These are phyloP conservation scores for Tylochromis polylepis DNA, from an alignment of 2,113 vertebrate species.

Conservation along the genomic window DNA sequence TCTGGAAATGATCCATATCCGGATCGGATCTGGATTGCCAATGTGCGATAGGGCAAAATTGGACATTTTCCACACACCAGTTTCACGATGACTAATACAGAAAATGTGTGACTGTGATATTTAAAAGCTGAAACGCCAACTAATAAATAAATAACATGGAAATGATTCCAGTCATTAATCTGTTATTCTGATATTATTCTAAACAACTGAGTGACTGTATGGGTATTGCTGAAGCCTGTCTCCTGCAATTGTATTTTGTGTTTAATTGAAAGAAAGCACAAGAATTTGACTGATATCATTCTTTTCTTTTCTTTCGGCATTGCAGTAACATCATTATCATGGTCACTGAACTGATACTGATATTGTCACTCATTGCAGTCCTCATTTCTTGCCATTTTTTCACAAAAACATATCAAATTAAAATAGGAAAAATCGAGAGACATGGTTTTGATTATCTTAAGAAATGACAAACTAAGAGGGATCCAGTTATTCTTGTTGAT, in stretches of 20 bases:
- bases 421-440: neutral
- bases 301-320: neutral
- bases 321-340: neutral
- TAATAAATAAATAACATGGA: neutral
- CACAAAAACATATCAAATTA: neutral
- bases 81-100: neutral
- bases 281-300: rapidly evolving
- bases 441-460: neutral
- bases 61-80: neutral
- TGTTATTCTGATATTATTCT: neutral
- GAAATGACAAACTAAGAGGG: neutral
- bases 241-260: neutral
- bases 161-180: neutral
- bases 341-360: neutral
- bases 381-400: neutral
- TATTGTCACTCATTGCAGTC: neutral
- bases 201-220: neutral
- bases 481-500: neutral
- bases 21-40: neutral
- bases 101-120: neutral
- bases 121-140: neutral
- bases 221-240: neutral
- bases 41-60: neutral
- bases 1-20: neutral
- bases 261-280: neutral